Evolutionary conservation across 2,797 vertebrate genomes (phyloP), one percentile per base, ranked within the genome.

Genomic region (Squalus acanthias): DNA sequence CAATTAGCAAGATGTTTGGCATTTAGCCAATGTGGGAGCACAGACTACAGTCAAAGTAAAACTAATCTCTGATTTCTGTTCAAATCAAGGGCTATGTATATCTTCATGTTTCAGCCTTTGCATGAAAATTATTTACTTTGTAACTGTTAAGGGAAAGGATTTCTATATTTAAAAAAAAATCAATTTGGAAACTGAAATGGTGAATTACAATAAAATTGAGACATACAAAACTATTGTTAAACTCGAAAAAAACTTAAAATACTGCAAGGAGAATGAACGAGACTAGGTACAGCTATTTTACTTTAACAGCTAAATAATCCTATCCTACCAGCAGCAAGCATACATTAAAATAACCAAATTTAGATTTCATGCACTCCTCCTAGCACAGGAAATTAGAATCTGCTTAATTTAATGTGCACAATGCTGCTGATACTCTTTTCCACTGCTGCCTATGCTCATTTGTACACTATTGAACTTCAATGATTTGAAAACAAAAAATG

Each of bases 1-100:
- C 79, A 85, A 85, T 85, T 85, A 85, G 79, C 39, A 85, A 46
- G 79, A 46, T 85, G 39, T 85, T 50, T 85, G 79, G 79, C 79
- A 85, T 24, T 85, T 50, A 85, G 79, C 46, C 39, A 85, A 85
- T 39, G 17, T 39, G 22, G 46, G 39, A 22, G 79, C 39, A 85
- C 79, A 8, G 79, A 85, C 79, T 85, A 17, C 39, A 20, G 15
- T 20, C 20, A 7, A 85, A 85, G 39, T 50, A 39, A 85, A 85
- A 85, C 46, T 85, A 50, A 50, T 50, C 79, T 22, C 79, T 7
- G 1, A 5, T 85, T 17, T 79, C 79, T 85, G 20, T 50, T 85
- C 17, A 85, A 85, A 85, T 1, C 9, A 29, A 29, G 24, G 26
- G 6, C 39, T 50, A 85, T 85, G 39, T 15, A 50, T 50, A 50